Evolutionary conservation across 2,888 invertebrate genomes (phyloP), one percentile per base, ranked within the genome.

Genomic region (Harpalus rubripes): DNA sequence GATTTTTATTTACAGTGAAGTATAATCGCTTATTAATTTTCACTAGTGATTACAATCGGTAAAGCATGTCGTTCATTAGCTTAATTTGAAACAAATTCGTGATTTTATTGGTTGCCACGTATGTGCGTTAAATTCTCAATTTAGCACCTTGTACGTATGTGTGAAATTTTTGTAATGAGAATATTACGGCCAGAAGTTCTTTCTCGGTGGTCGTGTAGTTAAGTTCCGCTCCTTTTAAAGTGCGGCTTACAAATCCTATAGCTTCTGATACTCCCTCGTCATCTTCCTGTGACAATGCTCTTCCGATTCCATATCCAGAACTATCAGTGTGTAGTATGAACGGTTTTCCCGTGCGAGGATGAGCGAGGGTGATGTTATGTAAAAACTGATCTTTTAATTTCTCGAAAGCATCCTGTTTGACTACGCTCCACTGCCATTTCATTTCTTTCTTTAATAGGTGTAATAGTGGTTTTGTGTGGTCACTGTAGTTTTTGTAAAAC

Each of bases 161-260:
- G 18, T 88, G 87, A 85, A 88, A 88, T 80, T 88, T 88, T 7
- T 68, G 85, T 0, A 89, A 61, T 1, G 87, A 84, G 63, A 86
- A 88, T 0, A 89, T 86, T 1, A 89, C 85, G 0, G 88, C 88
- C 7, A 87, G 86, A 3, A 88, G 84, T 39, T 89, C 88, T 58
- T 88, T 88, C 85, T 88, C 89, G 0, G 88, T 68, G 80, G 81
- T 80, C 18, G 86, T 85, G 56, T 86, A 85, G 52, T 72, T 76
- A 82, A 41, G 3, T 32, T 32, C 32, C 1, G 32, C 32, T 32
- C 32, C 32, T 32, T 32, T 32, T 32, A 32, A 3, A 32, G 44
- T 52, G 3, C 85, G 44, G 15, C 85, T 85, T 3, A 61, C 84
- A 63, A 86, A 86, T 0, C 41, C 39, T 5, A 86, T 39, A 0